Evolutionary conservation across 2,113 vertebrate genomes (phyloP).

Genomic region (Rhodinocichla rosea): DNA sequence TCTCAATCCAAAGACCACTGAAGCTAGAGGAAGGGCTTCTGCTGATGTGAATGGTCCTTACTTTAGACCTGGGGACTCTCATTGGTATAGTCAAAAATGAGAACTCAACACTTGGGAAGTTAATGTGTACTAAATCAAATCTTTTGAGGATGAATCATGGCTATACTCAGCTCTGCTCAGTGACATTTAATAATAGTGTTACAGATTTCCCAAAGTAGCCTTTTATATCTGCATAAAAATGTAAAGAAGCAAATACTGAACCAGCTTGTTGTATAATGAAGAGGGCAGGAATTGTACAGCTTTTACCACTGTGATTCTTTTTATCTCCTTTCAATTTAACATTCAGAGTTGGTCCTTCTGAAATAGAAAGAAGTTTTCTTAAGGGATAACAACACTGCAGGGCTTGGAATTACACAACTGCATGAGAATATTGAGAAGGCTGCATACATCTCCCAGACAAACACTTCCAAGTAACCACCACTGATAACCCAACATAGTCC

Average conservation of each 20-base stretch:
- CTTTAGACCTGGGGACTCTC: neutral
- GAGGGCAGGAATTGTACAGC: constrained; percentile 42
- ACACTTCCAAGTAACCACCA: constrained; percentile 63
- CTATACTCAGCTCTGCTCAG: neutral
- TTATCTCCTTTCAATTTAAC: constrained; percentile 68
- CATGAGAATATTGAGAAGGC: constrained; percentile 70
- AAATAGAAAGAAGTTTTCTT: constrained; percentile 71
- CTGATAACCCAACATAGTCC: constrained; percentile 37
- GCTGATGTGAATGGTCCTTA: neutral
- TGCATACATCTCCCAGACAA: constrained; percentile 65
- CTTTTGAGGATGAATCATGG: constrained; percentile 17
- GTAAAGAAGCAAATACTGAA: constrained; percentile 61
- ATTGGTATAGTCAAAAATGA: neutral
- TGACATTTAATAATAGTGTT: constrained; percentile 65
- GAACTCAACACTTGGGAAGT: neutral
- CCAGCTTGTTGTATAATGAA: constrained; percentile 56
- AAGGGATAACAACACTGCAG: constrained; percentile 56
- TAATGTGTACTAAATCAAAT: neutral
- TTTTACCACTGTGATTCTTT: constrained; percentile 62
- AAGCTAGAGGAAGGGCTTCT: neutral
- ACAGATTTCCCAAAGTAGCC: constrained; percentile 68
- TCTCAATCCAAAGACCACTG: neutral
- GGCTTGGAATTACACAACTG: constrained; percentile 67
- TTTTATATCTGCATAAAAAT: constrained; percentile 68
- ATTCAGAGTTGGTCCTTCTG: constrained; percentile 66